These are phyloP conservation scores for Echiichthys vipera DNA, from an alignment of 2,797 vertebrate genomes.

Conservation along the genomic window DNA sequence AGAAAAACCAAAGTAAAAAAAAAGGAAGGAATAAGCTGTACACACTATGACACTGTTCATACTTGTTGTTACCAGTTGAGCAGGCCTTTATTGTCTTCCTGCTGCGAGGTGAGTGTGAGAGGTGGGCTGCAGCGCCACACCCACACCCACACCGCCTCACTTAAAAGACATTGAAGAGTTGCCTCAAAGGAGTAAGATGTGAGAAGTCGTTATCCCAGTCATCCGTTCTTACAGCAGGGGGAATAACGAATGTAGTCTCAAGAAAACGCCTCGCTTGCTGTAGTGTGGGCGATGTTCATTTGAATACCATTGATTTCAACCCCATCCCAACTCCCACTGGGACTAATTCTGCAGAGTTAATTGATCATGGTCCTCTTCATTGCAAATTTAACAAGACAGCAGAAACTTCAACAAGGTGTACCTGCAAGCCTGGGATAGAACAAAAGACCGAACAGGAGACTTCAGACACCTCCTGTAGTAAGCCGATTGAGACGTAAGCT, in stretches of 20 bases:
- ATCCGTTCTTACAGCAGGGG: slow-evolving; percentile 60
- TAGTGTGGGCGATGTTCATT: slow-evolving; percentile 68
- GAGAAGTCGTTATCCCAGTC: slow-evolving; percentile 47
- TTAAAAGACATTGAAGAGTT: slow-evolving; percentile 24
- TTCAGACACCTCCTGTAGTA: slow-evolving; percentile 32
- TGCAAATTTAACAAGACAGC: slow-evolving; percentile 66
- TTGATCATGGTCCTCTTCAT: slow-evolving; percentile 70
- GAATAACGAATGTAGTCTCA: slow-evolving; percentile 71
- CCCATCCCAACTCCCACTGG: slow-evolving; percentile 59
- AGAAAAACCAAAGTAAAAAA: too few species aligned
- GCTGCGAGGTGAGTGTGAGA: slow-evolving; percentile 41
- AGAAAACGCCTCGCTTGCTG: slow-evolving; percentile 56
- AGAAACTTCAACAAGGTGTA: slow-evolving; percentile 42
- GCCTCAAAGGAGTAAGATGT: slow-evolving; percentile 54
- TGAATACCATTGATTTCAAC: slow-evolving; percentile 79
- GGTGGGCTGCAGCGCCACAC: slow-evolving; percentile 33
- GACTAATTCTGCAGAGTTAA: slow-evolving; percentile 72
- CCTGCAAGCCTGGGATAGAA: slow-evolving; percentile 46
- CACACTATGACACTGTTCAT: slow-evolving; percentile 16
- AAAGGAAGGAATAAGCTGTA: too few species aligned
- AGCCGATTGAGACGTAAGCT: slow-evolving; percentile 61
- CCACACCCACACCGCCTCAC: slow-evolving; percentile 31
- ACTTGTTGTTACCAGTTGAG: slow-evolving; percentile 30
- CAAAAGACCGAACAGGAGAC: slow-evolving; percentile 50
- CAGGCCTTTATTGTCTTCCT: slow-evolving; percentile 1